These are phyloP conservation scores for Acleris laterana DNA, from an alignment of 2,888 invertebrate species.

Conservation along the genomic window DNA sequence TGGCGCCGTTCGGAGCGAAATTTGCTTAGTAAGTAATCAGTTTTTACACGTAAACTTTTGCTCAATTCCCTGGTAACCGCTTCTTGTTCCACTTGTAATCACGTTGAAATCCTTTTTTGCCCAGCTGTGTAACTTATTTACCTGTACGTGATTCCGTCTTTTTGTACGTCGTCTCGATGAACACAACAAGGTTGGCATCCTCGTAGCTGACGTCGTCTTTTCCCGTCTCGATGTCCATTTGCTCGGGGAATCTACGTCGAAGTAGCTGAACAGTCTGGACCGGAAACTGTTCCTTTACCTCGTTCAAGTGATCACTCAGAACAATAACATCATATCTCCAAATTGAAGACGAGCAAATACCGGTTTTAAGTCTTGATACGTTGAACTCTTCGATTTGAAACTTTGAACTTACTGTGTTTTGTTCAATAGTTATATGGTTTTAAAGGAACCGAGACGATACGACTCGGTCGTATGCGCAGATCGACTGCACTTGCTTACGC, in stretches of 20 bases:
- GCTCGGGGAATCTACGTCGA: constrained; percentile 32
- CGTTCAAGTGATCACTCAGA: constrained; percentile 46
- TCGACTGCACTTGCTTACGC: constrained; percentile 4
- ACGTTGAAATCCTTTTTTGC: too few relatives aligned
- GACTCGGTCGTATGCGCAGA: constrained; percentile 9
- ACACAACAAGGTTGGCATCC: constrained; percentile 65
- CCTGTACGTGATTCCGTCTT: constrained; percentile 10
- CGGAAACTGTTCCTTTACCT: constrained; percentile 41
- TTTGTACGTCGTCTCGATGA: constrained; percentile 49
- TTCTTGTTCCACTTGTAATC: too few relatives aligned
- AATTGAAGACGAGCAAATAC: too few relatives aligned
- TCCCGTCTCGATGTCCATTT: constrained; percentile 68
- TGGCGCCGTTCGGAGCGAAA: too few relatives aligned
- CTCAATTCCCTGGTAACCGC: too few relatives aligned
- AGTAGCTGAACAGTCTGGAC: constrained; percentile 36
- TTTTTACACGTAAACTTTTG: too few relatives aligned
- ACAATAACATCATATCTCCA: constrained; percentile 47
- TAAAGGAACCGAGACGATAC: background rate
- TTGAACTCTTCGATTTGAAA: too few relatives aligned
- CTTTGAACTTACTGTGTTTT: too few relatives aligned
- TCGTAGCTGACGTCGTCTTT: constrained; percentile 66
- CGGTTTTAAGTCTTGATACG: too few relatives aligned
- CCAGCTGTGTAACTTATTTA: background rate
- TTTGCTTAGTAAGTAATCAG: too few relatives aligned
- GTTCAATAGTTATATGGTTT: background rate